Evolutionary conservation across 2,113 vertebrate species (phyloP), one percentile per base, ranked within the genome.

Genomic region (Mesocricetus auratus): DNA sequence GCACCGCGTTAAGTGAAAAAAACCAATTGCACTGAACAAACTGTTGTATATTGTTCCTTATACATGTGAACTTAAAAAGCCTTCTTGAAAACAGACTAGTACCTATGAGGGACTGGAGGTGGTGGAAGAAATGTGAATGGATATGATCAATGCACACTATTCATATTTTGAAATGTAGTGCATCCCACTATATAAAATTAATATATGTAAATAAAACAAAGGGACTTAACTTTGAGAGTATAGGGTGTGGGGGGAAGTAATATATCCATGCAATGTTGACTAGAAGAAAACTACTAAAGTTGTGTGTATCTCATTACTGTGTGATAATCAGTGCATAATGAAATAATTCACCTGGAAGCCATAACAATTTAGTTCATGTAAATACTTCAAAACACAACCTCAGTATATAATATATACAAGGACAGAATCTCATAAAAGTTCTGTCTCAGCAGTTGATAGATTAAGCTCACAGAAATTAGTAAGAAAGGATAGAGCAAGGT

Each of bases 401-500:
- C 60, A 16, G 50, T 50, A 90, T 81, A 82, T 60, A 74, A 86
- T 79, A n/a, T 45, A 64, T 75, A 90, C 79, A 81, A 36, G 36
- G 68, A 60, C 33, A 86, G 36, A 90, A 82, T 95, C 79, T 96
- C 62, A 86, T 86, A 64, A 94, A 66, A 17, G 21, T 81, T 50
- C 62, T 75, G 86, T 60, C 15, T 90, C 39, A 31, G 26, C 42
- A 58, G 66, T 24, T 60, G 47, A 58, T 96, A 82, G 82, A 75
- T 90, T 90, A 92, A 79, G 60, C 75, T 87, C 15, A 24, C 19
- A 79, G 36, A 96, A 82, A 89, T 89, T 83, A 88, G 82, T 62
- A 66, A 86, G 58, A 60, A 33, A 36, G 81, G 42, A 31, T 8
- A 78, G 69, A 89, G 62, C 3, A 89, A 90, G 66, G 60, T 64